Conservation (phyloP, 1,140 invertebrate species). For the Drosophila subpulchrella region DNA sequence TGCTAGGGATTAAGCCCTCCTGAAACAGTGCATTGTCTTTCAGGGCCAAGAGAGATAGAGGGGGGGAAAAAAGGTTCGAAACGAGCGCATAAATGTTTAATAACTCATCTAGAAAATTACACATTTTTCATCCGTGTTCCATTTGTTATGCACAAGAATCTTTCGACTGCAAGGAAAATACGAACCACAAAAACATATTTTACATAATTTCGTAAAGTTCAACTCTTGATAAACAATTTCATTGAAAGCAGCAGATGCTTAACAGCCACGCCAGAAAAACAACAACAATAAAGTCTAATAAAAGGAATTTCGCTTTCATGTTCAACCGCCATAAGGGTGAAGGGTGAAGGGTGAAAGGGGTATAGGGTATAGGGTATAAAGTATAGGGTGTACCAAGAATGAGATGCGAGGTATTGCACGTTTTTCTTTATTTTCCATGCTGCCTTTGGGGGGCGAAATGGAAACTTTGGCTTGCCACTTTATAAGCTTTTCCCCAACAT, state of each 20-base stretch:
- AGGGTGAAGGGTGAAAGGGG: background rate
- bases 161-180: constrained; percentile 26
- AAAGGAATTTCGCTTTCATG: constrained; percentile 79
- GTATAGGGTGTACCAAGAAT: background rate
- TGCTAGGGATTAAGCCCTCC: constrained; percentile 49
- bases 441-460: constrained; percentile 2
- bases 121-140: constrained; percentile 42
- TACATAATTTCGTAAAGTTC: constrained; percentile 74
- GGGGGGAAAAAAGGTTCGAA: background rate
- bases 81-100: constrained; percentile 60
- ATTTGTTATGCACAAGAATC: constrained; percentile 25
- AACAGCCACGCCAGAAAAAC: constrained; percentile 38
- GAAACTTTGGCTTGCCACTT: constrained; percentile 53
- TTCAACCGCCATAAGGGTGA: constrained; percentile 43
- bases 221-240: constrained; percentile 80
- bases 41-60: background rate
- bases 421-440: constrained; percentile 50
- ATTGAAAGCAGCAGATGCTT: constrained; percentile 72
- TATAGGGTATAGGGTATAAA: background rate
- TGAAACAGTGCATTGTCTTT: constrained; percentile 7
- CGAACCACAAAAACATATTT: constrained; percentile 71
- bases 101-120: constrained; percentile 74
- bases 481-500: constrained; percentile 30
- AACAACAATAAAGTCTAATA: constrained; percentile 65
- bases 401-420: constrained; percentile 18